Percentiles rank a stretch among this genome's conserved stretches.
Evolutionary conservation across 1,140 invertebrate genomes (phyloP).

Genomic region (Branchinecta lynchi): DNA sequence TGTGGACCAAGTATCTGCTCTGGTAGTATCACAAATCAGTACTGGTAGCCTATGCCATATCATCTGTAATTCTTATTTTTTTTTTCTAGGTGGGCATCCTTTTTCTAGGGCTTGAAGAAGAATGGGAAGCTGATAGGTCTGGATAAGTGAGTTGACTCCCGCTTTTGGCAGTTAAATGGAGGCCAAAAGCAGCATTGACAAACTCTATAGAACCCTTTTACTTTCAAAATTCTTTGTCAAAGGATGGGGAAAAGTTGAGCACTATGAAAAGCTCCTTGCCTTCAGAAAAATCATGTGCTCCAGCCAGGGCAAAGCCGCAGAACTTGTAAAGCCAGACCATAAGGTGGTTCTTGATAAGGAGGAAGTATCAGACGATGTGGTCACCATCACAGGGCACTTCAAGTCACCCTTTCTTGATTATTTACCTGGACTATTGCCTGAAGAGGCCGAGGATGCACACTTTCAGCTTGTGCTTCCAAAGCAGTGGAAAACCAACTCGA

Average conservation of each 20-base stretch:
- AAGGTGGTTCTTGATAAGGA: constrained; percentile 51
- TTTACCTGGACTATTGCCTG: constrained; percentile 70
- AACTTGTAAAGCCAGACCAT: constrained; percentile 63
- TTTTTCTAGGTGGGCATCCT: too few relatives aligned
- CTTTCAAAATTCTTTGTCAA: constrained; percentile 87
- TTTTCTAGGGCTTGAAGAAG: too few relatives aligned
- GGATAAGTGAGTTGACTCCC: too few relatives aligned
- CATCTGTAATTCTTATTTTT: too few relatives aligned
- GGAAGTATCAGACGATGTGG: constrained; percentile 53
- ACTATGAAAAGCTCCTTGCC: constrained; percentile 62
- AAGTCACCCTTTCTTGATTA: constrained; percentile 63
- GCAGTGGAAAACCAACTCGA: constrained; percentile 50
- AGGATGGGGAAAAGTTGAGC: constrained; percentile 89
- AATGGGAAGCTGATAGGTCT: too few relatives aligned
- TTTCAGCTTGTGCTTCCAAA: constrained; percentile 73
- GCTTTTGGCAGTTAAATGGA: not conserved
- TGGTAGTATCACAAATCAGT: too few relatives aligned
- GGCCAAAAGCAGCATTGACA: constrained; percentile 46
- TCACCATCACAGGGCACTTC: constrained; percentile 73
- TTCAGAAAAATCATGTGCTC: constrained; percentile 60
- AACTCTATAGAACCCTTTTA: constrained; percentile 71
- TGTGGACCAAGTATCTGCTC: too few relatives aligned
- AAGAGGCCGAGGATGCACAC: constrained; percentile 58
- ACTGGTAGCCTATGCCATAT: too few relatives aligned
- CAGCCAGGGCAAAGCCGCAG: not conserved